Base-by-base conservation (phyloP, 2,888 invertebrate genomes). In the Lamproptera curius region DNA sequence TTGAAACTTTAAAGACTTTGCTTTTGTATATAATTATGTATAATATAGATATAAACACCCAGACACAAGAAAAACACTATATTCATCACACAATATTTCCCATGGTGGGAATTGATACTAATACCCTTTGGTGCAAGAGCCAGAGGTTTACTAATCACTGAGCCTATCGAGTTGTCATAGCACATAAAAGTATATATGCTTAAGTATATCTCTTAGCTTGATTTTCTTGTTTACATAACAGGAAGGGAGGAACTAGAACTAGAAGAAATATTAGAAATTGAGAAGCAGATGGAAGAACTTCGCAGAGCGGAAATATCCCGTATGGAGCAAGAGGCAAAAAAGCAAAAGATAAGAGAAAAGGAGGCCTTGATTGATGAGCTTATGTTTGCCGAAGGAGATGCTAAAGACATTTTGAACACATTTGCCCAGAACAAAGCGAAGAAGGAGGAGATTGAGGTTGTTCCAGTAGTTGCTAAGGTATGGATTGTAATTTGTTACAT, bases 311-410 rank as follows among this genome's bases (percentile, higher is more conserved):
- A 96, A 67, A 72, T 93, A 0, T 74, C 90, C n/a, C 89, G 92
- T 1, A 60, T 86, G 75, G 94, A 83, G 88, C 92, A 68, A 81
- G 90, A 95, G 73, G 91, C 92, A 0, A 95, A 95, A 63, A 93
- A 92, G 67, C 94, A 93, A 57, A 96, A 96, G 75, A 92, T 94
- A 14, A 90, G 94, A 28, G 94, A 95, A 57, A 97, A 96, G 61
- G 96, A 98, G 73, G 96, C 96, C 0, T 82, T 99, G 3, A 97
- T 99, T 50, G 97, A 98, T 77, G 97, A 98, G 72, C 88, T 99
- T 28, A 97, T 97, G 94, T 95, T 95, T 73, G 96, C 97, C 0
- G 95, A 95, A 58, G 93, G 93, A 8, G 94, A 97, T 73, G 98
- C 98, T 0, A 93, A 94, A 59, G 94, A 93, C 58, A 97, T 98